Conservation (phyloP, 2,797 vertebrate species). For the Crypturellus tataupa region DNA sequence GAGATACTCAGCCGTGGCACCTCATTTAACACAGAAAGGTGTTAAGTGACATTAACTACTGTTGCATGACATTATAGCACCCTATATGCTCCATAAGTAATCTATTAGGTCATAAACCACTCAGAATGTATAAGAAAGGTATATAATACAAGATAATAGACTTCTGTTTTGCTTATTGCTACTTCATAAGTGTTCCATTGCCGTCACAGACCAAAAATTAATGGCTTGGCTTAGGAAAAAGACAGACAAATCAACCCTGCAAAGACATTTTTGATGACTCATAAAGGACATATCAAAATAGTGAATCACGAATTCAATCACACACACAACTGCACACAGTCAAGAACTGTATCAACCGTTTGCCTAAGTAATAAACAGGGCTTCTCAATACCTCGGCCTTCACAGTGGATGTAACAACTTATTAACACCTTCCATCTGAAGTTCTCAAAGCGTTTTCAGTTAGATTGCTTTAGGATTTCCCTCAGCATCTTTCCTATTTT, state of each 20-base stretch:
- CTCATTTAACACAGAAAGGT: neutral
- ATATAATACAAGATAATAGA: neutral
- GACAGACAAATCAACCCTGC: neutral
- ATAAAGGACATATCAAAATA: neutral
- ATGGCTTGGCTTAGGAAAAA: neutral
- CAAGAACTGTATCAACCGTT: neutral
- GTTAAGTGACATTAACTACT: neutral
- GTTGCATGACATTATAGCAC: neutral
- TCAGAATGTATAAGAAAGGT: neutral
- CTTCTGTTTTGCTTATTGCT: neutral
- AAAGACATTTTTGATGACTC: neutral
- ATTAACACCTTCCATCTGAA: neutral
- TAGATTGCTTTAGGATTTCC: neutral
- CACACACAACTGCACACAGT: accelerated
- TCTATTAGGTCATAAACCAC: neutral
- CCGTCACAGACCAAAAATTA: neutral
- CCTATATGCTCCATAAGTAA: neutral
- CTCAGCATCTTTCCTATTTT: neutral
- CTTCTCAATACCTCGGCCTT: neutral
- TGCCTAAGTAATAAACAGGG: neutral
- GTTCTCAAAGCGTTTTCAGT: neutral
- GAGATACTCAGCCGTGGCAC: neutral
- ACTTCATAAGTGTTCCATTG: neutral
- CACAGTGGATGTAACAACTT: neutral
- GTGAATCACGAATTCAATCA: neutral